phyloP scores from a whole-genome alignment of 2,888 invertebrate species.

The Carterocephalus palaemon region DNA sequence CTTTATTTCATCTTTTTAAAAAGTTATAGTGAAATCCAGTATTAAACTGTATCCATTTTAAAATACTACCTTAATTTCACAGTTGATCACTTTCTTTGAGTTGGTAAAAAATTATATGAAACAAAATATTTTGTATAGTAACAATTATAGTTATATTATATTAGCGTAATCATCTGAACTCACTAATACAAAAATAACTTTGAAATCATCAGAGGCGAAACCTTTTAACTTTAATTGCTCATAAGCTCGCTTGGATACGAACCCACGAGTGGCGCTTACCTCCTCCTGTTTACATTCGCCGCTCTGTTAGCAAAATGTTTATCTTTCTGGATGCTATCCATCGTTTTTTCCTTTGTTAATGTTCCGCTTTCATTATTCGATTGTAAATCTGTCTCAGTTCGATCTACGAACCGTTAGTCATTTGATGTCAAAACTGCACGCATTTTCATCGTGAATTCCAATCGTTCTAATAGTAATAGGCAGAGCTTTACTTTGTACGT shows the following conservation, averaged over 20 bases:
- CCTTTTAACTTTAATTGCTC: constrained; percentile 32
- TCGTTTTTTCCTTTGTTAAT: constrained; percentile 55
- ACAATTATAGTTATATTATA: no score
- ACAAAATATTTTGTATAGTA: no score
- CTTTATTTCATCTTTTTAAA: no score
- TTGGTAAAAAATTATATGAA: neutral
- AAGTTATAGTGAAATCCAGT: no score
- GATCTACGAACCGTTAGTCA: constrained; percentile 31
- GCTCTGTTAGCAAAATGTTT: constrained; percentile 54
- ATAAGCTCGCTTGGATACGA: constrained; percentile 27
- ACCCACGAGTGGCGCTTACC: constrained; percentile 43
- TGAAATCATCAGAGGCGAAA: constrained; percentile 5
- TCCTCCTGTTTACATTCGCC: constrained; percentile 49
- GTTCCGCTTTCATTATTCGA: constrained; percentile 49
- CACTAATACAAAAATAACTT: constrained; percentile 7
- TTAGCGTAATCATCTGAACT: neutral
- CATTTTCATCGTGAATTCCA: constrained; percentile 16
- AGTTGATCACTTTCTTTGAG: neutral
- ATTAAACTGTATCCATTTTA: no score
- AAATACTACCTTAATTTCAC: neutral
- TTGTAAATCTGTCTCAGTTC: constrained; percentile 54
- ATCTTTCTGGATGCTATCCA: constrained; percentile 60
- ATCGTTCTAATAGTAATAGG: constrained; percentile 10
- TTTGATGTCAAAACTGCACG: constrained; percentile 30
- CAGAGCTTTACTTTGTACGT: constrained; percentile 2